These are phyloP conservation scores for Torymus auratus DNA, from an alignment of 2,888 invertebrate species.

Conservation along the genomic window DNA sequence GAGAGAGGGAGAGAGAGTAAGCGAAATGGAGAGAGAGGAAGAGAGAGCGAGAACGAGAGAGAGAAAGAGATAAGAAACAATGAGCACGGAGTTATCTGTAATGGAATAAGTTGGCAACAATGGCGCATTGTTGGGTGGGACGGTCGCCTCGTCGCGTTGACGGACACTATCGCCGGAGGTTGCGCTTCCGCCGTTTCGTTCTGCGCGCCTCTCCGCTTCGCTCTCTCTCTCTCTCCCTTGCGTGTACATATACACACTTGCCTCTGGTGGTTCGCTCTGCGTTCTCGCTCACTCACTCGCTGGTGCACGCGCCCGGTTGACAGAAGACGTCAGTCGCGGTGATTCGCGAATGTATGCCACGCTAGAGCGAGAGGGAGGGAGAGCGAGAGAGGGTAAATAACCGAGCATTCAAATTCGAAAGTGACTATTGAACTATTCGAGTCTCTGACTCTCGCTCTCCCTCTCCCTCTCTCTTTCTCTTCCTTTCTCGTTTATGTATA, in stretches of 20 bases:
- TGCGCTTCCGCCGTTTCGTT: constrained; percentile 72
- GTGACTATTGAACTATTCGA: constrained; percentile 68
- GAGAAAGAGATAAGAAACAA: constrained; percentile 61
- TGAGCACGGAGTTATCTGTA: constrained; percentile 75
- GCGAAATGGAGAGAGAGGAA: constrained; percentile 23
- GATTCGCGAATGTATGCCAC: constrained; percentile 74
- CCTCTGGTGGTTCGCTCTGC: too few species aligned
- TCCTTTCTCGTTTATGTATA: too few species aligned
- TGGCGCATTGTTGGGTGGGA: constrained; percentile 74
- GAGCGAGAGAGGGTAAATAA: constrained; percentile 60
- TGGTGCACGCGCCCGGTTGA: constrained; percentile 56
- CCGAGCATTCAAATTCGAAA: constrained; percentile 67
- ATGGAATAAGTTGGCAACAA: constrained; percentile 77
- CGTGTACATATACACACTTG: constrained; percentile 15
- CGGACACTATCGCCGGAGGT: constrained; percentile 77
- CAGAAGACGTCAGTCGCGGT: constrained; percentile 71
- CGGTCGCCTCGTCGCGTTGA: constrained; percentile 74
- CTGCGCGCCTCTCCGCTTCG: constrained; percentile 62
- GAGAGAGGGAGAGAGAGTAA: constrained; percentile 44
- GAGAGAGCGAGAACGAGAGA: constrained; percentile 59
- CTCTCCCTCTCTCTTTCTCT: constrained; percentile 8
- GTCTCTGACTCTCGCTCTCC: constrained; percentile 45
- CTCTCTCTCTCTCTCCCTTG: neutral
- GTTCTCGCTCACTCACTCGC: neutral
- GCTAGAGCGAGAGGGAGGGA: constrained; percentile 61